These are phyloP conservation scores for Takifugu bimaculatus DNA, from an alignment of 2,113 vertebrate species.

Conservation along the genomic window DNA sequence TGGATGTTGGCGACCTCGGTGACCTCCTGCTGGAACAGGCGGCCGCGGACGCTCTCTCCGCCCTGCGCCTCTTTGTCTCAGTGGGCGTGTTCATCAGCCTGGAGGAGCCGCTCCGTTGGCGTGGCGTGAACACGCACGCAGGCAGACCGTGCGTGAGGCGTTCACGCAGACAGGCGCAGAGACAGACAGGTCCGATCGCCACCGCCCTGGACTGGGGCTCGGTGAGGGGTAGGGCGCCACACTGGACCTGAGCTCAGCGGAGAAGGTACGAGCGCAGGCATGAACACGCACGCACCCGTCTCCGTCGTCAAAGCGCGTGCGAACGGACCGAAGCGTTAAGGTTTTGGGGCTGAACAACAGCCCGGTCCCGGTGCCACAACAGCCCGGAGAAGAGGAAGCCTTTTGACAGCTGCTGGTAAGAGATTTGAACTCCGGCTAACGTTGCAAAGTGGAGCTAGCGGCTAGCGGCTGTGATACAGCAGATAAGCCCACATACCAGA, in stretches of 20 bases:
- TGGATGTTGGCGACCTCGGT: no score
- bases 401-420: constrained; percentile 51
- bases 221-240: constrained; percentile 5
- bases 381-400: constrained; percentile 41
- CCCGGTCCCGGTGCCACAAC: not conserved
- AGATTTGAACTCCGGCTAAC: constrained; percentile 26
- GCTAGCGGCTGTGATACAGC: constrained; percentile 50
- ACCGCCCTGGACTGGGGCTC: constrained; percentile 42
- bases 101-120: no score
- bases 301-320: constrained; percentile 8
- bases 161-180: not conserved
- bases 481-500: constrained; percentile 15
- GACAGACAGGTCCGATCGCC: constrained; percentile 26
- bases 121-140: not conserved
- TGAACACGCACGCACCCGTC: constrained; percentile 21
- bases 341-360: constrained; percentile 19
- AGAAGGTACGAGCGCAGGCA: constrained; percentile 35
- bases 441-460: constrained; percentile 32
- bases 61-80: constrained; percentile 1
- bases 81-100: constrained; percentile 1
- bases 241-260: constrained; percentile 19
- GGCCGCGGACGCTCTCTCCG: not conserved
- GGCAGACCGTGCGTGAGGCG: not conserved
- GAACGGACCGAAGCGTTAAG: not conserved
- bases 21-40: no score